Evolutionary conservation across 2,888 invertebrate genomes (phyloP).

Genomic region (Phortica okadai): DNA sequence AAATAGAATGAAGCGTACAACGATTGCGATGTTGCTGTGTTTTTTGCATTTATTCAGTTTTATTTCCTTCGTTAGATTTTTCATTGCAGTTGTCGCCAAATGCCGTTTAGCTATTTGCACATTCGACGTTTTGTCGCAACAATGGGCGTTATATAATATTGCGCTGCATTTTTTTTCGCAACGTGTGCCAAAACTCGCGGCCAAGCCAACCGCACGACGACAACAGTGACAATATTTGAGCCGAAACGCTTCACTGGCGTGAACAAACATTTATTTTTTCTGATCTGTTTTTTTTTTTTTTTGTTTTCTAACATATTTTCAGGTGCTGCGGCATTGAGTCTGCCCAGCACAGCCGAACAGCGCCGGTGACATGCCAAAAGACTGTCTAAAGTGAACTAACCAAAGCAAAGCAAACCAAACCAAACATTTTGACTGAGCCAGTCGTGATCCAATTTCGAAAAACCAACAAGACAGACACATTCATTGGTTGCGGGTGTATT

Average conservation of each 20-base stretch:
- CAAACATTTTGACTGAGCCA: constrained; percentile 14
- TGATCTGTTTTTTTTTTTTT: not conserved
- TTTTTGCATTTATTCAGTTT: not conserved
- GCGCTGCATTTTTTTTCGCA: not conserved
- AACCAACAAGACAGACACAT: constrained; percentile 10
- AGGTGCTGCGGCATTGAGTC: not conserved
- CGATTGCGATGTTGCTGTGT: too few relatives aligned
- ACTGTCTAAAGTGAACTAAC: not conserved
- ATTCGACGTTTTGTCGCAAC: constrained; percentile 23
- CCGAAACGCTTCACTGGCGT: not conserved
- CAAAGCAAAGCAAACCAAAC: constrained; percentile 17
- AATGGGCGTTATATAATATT: constrained; percentile 16
- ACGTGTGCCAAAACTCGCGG: constrained; percentile 1
- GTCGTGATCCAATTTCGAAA: constrained; percentile 24
- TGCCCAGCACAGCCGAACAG: not conserved
- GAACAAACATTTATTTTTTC: not conserved
- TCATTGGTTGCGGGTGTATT: not conserved
- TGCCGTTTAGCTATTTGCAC: constrained; percentile 14
- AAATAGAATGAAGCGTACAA: too few relatives aligned
- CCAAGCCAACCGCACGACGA: constrained; percentile 4
- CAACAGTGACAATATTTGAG: constrained; percentile 6
- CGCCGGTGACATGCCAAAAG: constrained; percentile 23
- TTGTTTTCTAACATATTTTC: not conserved
- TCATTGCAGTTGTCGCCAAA: constrained; percentile 1
- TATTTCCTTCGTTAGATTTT: not conserved